Percentiles rank a stretch among this genome's conserved stretches.
phyloP scores from a whole-genome alignment of 2,888 invertebrate genomes.

The Cephus pulcher region DNA sequence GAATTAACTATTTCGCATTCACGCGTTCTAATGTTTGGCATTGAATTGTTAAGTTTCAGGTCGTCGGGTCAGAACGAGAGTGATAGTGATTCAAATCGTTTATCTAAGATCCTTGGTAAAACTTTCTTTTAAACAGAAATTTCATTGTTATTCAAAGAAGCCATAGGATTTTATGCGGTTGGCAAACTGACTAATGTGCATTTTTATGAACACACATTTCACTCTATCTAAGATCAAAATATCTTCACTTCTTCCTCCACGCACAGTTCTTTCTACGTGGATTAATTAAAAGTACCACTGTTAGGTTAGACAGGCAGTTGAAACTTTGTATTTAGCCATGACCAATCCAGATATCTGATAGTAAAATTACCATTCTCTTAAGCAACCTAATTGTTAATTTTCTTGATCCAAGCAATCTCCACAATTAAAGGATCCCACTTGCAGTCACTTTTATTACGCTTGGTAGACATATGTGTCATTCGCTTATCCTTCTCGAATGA shows the following conservation, averaged over 20 bases:
- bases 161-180: slow-evolving; percentile 15
- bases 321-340: neutral
- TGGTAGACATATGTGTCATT: neutral
- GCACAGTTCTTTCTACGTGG: neutral
- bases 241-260: neutral
- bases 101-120: slow-evolving; percentile 3
- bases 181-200: slow-evolving; percentile 18
- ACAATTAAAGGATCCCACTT: neutral
- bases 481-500: neutral
- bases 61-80: neutral
- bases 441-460: neutral
- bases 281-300: neutral
- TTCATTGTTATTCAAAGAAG: slow-evolving; percentile 29
- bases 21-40: neutral
- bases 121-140: slow-evolving; percentile 29
- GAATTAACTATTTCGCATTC: neutral
- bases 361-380: neutral
- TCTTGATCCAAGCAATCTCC: neutral
- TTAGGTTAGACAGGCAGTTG: neutral
- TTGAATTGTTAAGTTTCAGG: neutral
- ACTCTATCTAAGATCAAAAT: slow-evolving; percentile 22
- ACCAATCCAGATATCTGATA: neutral
- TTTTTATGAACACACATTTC: slow-evolving; percentile 19
- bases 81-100: neutral
- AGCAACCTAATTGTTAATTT: neutral